A percentile compares a stretch with the other conserved stretches of the same genome.
Conservation (phyloP, 2,113 vertebrate genomes). For the Callorhinus ursinus region DNA sequence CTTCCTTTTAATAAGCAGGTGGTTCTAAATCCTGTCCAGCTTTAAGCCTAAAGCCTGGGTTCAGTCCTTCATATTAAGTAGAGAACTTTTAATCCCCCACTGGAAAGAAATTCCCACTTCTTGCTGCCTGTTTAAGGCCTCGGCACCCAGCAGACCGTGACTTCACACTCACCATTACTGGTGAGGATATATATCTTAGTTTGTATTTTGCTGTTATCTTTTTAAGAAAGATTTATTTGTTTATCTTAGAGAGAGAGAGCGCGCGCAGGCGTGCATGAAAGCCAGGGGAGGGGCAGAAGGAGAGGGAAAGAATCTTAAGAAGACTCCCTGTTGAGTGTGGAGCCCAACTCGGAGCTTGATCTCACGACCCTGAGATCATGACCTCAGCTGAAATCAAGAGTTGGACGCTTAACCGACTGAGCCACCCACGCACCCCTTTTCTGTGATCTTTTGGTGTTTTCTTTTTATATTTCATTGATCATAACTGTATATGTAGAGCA, state of each 20-base stretch:
- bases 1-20: constrained; percentile 29
- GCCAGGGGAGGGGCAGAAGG: not conserved
- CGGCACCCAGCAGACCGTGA: not conserved
- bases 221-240: not conserved
- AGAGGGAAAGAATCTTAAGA: not conserved
- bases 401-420: not conserved
- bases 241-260: not conserved
- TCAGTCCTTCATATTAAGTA: not conserved
- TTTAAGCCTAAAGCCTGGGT: not conserved
- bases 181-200: not conserved
- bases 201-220: not conserved
- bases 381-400: not conserved
- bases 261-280: not conserved
- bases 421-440: not conserved
- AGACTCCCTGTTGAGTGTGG: not conserved
- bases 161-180: not conserved
- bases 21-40: not conserved
- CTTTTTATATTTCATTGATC: constrained; percentile 11
- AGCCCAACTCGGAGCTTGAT: not conserved
- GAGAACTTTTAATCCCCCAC: not conserved
- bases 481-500: not conserved
- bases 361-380: not conserved
- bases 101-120: not conserved
- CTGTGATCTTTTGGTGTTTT: not conserved
- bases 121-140: not conserved